Evolutionary conservation across 2,888 invertebrate genomes (phyloP).

Genomic region (Andricus curvator): DNA sequence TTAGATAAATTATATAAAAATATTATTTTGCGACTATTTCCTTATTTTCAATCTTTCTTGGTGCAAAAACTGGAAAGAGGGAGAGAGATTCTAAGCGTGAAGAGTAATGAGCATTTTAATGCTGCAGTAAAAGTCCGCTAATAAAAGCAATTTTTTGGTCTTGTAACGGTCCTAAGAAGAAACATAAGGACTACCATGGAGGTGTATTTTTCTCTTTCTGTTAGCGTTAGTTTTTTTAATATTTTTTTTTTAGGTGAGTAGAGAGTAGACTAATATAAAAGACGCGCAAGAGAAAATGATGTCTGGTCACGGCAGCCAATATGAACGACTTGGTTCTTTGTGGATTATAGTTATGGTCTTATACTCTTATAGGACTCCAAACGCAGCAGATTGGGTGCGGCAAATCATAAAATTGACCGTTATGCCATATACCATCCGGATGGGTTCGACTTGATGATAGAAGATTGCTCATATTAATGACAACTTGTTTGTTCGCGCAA

Average conservation of each 20-base stretch:
- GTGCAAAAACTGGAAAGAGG: not conserved
- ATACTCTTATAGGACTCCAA: slow-evolving; percentile 15
- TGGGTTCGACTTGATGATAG: slow-evolving; percentile 38
- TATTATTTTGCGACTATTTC: not conserved
- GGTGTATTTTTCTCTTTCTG: not conserved
- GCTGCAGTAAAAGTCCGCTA: slow-evolving; percentile 11
- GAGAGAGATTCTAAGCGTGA: not conserved
- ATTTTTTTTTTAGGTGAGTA: not conserved
- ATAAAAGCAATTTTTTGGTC: slow-evolving; percentile 31
- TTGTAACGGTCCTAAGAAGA: slow-evolving; percentile 7
- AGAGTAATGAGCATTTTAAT: slow-evolving; percentile 25
- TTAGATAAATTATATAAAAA: not conserved
- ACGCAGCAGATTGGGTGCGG: slow-evolving; percentile 35
- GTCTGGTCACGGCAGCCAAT: slow-evolving; percentile 34
- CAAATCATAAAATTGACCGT: slow-evolving; percentile 39
- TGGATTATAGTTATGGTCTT: slow-evolving; percentile 26
- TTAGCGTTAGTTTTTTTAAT: too few species aligned
- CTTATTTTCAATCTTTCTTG: not conserved
- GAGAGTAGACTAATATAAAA: slow-evolving; percentile 23
- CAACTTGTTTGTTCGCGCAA: slow-evolving; percentile 14
- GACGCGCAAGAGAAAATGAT: slow-evolving; percentile 26
- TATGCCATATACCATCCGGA: slow-evolving; percentile 32
- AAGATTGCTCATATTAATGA: slow-evolving; percentile 27
- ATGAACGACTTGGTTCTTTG: slow-evolving; percentile 22
- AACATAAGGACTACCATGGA: slow-evolving; percentile 5